Evolutionary conservation across 2,113 vertebrate genomes (phyloP).

Genomic region (Vidua chalybeata): DNA sequence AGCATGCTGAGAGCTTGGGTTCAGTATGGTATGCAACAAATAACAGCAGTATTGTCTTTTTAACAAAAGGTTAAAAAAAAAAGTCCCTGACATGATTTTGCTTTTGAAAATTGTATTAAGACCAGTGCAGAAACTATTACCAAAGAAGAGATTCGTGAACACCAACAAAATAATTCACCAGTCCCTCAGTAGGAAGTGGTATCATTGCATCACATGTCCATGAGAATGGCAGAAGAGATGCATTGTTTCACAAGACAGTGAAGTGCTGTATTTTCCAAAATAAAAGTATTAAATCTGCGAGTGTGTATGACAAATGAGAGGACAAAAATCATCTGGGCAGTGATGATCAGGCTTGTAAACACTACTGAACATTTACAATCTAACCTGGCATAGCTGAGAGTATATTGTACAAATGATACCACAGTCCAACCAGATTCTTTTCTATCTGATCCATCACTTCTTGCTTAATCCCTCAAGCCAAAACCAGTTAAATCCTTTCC

Average conservation of each 20-base stretch:
- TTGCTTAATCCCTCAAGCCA: neutral
- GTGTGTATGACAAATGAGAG: neutral
- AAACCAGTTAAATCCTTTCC: neutral
- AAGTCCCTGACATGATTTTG: neutral
- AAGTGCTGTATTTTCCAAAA: neutral
- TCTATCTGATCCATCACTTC: neutral
- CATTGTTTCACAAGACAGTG: neutral
- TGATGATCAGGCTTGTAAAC: neutral
- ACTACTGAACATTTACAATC: neutral
- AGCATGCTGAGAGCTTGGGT: neutral
- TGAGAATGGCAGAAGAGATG: conserved; percentile 20
- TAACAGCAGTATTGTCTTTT: neutral
- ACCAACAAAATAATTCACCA: conserved; percentile 59
- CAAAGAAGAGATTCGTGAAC: conserved; percentile 38
- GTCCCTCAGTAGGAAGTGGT: neutral
- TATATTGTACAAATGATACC: neutral
- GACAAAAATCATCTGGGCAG: neutral
- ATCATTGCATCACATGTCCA: conserved; percentile 31
- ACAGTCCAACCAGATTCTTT: neutral
- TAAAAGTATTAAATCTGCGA: neutral
- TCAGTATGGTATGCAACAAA: neutral
- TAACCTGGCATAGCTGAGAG: neutral
- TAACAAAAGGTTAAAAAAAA: neutral
- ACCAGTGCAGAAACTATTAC: neutral
- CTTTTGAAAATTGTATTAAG: conserved; percentile 8